Evolutionary conservation across 2,113 vertebrate species (phyloP).

Genomic region (Nannobrachium achirus): DNA sequence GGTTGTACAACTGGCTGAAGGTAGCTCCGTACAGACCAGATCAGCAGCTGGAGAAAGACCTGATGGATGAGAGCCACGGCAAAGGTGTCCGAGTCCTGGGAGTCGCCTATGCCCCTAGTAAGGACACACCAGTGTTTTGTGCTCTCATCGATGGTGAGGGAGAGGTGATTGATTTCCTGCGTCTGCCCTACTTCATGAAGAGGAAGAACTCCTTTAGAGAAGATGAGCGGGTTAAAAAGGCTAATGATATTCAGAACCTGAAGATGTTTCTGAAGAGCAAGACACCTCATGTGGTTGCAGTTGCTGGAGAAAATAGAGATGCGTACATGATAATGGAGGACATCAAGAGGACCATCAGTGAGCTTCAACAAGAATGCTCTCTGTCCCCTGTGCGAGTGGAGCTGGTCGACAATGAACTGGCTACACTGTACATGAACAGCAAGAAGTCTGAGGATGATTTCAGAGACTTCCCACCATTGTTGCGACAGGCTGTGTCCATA

Average conservation of each 20-base stretch:
- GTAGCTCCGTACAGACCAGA: conserved; percentile 94
- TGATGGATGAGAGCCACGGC: conserved; percentile 95
- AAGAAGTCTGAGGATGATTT: conserved; percentile 90
- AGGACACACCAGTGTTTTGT: conserved; percentile 96
- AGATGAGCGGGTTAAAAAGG: conserved; percentile 95
- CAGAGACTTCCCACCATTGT: conserved; percentile 91
- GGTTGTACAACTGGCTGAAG: conserved; percentile 95
- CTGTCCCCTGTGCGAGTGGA: conserved; percentile 93
- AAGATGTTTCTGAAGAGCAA: conserved; percentile 95
- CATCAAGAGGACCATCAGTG: conserved; percentile 92
- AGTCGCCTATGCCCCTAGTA: conserved; percentile 92
- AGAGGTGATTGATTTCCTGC: conserved; percentile 95
- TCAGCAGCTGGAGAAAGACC: conserved; percentile 96
- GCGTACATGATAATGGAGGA: conserved; percentile 98
- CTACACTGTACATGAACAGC: conserved; percentile 98
- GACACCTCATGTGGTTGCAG: conserved; percentile 95
- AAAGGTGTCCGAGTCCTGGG: conserved; percentile 95
- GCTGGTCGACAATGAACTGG: conserved; percentile 94
- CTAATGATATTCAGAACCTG: conserved; percentile 92
- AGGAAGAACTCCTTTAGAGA: conserved; percentile 95
- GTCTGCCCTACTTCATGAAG: conserved; percentile 94
- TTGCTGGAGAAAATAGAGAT: conserved; percentile 95
- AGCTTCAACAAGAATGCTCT: conserved; percentile 96
- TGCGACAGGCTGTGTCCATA: conserved; percentile 94
- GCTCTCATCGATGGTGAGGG: conserved; percentile 95